Conservation (phyloP, 2,113 vertebrate species). For the Dipodomys stephensi region DNA sequence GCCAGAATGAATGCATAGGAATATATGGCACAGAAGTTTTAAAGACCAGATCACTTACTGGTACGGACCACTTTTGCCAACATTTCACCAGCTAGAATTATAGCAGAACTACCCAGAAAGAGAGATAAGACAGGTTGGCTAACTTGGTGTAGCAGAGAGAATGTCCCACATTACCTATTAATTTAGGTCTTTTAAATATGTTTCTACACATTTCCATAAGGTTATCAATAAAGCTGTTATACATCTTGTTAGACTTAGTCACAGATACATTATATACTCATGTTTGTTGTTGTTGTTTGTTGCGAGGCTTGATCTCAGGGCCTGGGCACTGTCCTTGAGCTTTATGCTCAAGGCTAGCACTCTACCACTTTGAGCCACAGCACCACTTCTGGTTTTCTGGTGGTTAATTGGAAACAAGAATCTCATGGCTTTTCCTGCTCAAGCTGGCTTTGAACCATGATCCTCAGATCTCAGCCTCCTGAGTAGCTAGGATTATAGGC, state of each 20-base stretch:
- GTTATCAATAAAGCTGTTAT: conserved; percentile 8
- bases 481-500: too few relatives aligned
- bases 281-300: not conserved
- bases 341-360: too few relatives aligned
- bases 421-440: too few relatives aligned
- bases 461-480: too few relatives aligned
- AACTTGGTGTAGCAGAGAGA: not conserved
- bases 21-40: not conserved
- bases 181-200: not conserved
- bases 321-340: too few relatives aligned
- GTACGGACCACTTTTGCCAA: too few relatives aligned
- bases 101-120: not conserved
- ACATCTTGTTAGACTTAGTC: not conserved
- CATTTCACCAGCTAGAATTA: not conserved
- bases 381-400: too few relatives aligned
- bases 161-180: not conserved
- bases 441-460: too few relatives aligned
- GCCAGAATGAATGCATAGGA: not conserved
- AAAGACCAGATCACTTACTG: not conserved
- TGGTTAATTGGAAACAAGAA: too few relatives aligned
- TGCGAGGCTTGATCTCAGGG: too few relatives aligned
- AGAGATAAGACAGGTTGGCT: not conserved
- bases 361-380: too few relatives aligned
- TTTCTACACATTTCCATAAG: not conserved
- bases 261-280: not conserved